phyloP scores from a whole-genome alignment of 2,113 vertebrate species.

The Dendropsophus ebraccatus region DNA sequence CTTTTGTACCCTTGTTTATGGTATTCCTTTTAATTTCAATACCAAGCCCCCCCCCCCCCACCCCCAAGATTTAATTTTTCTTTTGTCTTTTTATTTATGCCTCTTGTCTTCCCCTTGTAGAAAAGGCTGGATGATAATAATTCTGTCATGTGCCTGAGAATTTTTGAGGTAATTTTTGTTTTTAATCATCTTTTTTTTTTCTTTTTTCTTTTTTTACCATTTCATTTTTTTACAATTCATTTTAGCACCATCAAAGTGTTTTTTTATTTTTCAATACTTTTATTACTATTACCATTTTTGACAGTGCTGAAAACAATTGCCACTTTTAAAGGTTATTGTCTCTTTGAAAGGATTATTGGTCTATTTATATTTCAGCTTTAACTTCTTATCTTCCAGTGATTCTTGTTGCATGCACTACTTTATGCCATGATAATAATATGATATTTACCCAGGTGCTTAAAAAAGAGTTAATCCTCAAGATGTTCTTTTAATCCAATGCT shows the following conservation, averaged over 20 bases:
- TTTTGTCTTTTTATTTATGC: slow-evolving; percentile 40
- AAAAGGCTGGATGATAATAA: slow-evolving; percentile 61
- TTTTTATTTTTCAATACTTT: slow-evolving; percentile 7
- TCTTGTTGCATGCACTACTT: neutral
- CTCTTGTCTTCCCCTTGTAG: slow-evolving; percentile 56
- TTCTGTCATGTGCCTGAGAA: slow-evolving; percentile 58
- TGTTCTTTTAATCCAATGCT: slow-evolving; percentile 19
- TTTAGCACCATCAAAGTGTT: slow-evolving; percentile 43
- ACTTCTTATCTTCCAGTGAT: neutral
- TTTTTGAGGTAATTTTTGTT: slow-evolving; percentile 60
- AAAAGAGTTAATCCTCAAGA: slow-evolving; percentile 14
- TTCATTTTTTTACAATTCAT: slow-evolving; percentile 46
- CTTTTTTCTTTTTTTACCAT: slow-evolving; percentile 22
- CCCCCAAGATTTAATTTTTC: neutral
- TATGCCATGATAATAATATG: neutral
- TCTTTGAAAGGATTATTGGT: slow-evolving; percentile 60
- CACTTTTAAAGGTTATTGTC: slow-evolving; percentile 62
- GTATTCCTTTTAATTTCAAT: slow-evolving; percentile 43
- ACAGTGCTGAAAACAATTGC: slow-evolving; percentile 6
- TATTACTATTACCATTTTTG: slow-evolving; percentile 7
- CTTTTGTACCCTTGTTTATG: neutral
- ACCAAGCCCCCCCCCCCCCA: too few relatives aligned
- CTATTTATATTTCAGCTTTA: neutral
- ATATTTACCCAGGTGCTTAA: slow-evolving; percentile 19
- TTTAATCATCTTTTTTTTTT: slow-evolving; percentile 52